Conservation (phyloP, 2,888 invertebrate species). For the Heliothis peltigera region DNA sequence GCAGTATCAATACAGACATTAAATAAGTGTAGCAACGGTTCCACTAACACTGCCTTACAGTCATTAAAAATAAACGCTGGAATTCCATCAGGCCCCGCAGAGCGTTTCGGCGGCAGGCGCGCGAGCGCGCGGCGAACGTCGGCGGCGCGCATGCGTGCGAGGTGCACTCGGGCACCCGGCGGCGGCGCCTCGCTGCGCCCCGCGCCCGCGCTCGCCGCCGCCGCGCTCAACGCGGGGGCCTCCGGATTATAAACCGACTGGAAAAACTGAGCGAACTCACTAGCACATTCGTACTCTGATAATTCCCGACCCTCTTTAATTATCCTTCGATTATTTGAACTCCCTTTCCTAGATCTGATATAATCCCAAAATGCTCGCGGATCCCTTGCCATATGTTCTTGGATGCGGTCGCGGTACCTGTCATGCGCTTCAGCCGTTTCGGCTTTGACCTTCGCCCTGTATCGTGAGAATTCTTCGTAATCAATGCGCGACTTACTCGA, state of each 20-base stretch:
- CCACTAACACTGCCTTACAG: too few species aligned
- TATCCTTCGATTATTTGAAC: slow-evolving; percentile 14
- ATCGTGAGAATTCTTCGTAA: slow-evolving; percentile 9
- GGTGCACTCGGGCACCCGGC: slow-evolving; percentile 3
- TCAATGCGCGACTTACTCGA: background rate
- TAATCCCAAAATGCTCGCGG: slow-evolving; percentile 26
- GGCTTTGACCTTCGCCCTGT: slow-evolving; percentile 15
- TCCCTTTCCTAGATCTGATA: slow-evolving; percentile 15
- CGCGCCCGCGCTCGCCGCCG: slow-evolving; percentile 16
- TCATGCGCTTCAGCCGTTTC: slow-evolving; percentile 16
- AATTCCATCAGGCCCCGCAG: too few species aligned
- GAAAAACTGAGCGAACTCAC: slow-evolving; percentile 13
- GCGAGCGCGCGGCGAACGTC: slow-evolving; percentile 5
- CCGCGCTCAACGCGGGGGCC: slow-evolving; percentile 6
- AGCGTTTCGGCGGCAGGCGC: too few species aligned
- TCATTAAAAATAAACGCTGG: too few species aligned
- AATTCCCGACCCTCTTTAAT: slow-evolving; percentile 20
- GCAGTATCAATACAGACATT: too few species aligned
- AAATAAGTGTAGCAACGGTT: too few species aligned
- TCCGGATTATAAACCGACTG: slow-evolving; percentile 21
- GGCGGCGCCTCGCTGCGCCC: background rate
- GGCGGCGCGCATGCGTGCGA: background rate
- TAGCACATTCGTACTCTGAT: slow-evolving; percentile 11
- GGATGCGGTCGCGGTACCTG: slow-evolving; percentile 7
- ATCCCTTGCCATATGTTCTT: slow-evolving; percentile 9